These are phyloP conservation scores for Parascotia fuliginaria DNA, from an alignment of 2,888 invertebrate species.

Conservation along the genomic window DNA sequence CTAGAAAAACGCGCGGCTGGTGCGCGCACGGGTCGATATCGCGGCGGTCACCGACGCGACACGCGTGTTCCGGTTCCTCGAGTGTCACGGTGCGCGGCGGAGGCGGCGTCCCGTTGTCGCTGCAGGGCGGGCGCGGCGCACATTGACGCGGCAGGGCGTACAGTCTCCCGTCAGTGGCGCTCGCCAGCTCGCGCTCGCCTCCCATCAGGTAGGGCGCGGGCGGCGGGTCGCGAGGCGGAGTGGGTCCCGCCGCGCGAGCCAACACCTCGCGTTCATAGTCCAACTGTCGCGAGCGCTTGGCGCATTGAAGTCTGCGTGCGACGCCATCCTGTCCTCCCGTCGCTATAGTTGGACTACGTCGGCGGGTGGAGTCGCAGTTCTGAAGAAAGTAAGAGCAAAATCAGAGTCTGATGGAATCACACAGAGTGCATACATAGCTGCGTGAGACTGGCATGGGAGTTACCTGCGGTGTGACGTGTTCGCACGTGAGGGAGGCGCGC, in stretches of 20 bases:
- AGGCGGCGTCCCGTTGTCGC: constrained; percentile 41
- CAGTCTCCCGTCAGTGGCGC: constrained; percentile 63
- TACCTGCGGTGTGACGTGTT: neutral
- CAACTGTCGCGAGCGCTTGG: constrained; percentile 37
- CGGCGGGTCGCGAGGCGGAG: neutral
- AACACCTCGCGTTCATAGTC: constrained; percentile 47
- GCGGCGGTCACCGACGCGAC: constrained; percentile 44
- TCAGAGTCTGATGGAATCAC: neutral
- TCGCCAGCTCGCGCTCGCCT: constrained; percentile 42
- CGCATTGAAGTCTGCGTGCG: constrained; percentile 44
- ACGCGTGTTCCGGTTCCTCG: constrained; percentile 20
- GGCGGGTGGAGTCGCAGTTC: constrained; percentile 20
- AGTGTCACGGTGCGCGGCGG: constrained; percentile 44
- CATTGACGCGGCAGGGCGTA: constrained; percentile 57
- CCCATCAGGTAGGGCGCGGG: constrained; percentile 18
- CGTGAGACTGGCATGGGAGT: neutral
- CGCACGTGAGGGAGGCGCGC: constrained; percentile 17
- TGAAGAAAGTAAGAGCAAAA: neutral
- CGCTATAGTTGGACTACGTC: neutral
- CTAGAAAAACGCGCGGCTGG: constrained; percentile 44
- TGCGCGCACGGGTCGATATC: constrained; percentile 24
- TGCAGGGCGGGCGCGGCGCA: constrained; percentile 53
- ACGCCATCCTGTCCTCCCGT: constrained; percentile 41
- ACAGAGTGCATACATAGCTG: neutral
- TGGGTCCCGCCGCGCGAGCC: constrained; percentile 21